Percentiles rank a stretch among this genome's conserved stretches.
Conservation (phyloP, 2,888 invertebrate genomes). For the Meloe dianella region DNA sequence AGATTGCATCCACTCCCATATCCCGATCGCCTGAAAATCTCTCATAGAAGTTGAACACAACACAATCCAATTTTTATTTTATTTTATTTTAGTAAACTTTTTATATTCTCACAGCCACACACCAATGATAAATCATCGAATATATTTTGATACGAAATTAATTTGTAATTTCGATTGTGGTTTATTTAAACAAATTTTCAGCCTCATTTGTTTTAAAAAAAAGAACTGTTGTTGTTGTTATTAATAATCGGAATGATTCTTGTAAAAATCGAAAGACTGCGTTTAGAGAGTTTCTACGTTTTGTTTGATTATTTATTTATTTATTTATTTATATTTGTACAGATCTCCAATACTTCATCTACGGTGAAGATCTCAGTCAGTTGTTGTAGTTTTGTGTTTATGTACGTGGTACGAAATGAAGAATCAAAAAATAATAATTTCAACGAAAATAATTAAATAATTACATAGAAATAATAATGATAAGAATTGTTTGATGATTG, state of each 20-base stretch:
- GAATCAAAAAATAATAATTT: neutral
- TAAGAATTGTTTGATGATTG: neutral
- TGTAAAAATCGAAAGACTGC: constrained; percentile 13
- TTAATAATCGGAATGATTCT: constrained; percentile 39
- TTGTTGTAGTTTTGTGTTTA: neutral
- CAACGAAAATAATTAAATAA: neutral
- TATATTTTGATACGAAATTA: constrained; percentile 25
- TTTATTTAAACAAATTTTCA: constrained; percentile 45
- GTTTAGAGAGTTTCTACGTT: constrained; percentile 4
- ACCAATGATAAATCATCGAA: constrained; percentile 54
- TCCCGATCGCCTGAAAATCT: constrained; percentile 45
- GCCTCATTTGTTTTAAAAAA: constrained; percentile 47
- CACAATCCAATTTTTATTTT: constrained; percentile 49
- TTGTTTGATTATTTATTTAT: neutral
- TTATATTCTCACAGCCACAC: constrained; percentile 55
- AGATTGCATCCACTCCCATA: too few relatives aligned
- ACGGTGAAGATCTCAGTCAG: constrained; percentile 1
- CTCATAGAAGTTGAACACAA: constrained; percentile 33
- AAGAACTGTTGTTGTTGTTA: constrained; percentile 19
- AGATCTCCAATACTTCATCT: neutral
- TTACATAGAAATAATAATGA: neutral
- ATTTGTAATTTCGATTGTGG: constrained; percentile 11
- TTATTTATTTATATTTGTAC: neutral
- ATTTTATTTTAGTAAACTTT: constrained; percentile 39
- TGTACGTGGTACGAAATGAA: constrained; percentile 2